Conservation (phyloP, 2,888 invertebrate species). For the Scaptomyza polygonia region DNA sequence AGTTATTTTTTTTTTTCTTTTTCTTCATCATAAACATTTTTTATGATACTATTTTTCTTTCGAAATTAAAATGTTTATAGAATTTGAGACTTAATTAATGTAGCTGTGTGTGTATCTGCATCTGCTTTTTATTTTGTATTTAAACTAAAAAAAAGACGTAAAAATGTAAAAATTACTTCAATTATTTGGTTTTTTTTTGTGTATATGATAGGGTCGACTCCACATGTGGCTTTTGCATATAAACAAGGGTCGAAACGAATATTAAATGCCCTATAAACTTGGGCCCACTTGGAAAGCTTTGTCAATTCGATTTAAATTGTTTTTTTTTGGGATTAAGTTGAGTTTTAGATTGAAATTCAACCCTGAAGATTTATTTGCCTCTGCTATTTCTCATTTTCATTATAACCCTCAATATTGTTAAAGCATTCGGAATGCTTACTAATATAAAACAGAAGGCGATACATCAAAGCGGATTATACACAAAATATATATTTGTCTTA, state of each 20-base stretch:
- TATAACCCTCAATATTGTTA: too few relatives aligned
- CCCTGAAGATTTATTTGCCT: neutral
- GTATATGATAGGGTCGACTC: neutral
- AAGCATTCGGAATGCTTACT: too few relatives aligned
- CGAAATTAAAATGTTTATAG: constrained; percentile 67
- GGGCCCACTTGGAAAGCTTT: too few relatives aligned
- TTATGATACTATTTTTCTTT: constrained; percentile 55
- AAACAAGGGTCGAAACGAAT: constrained; percentile 18
- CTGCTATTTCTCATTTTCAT: too few relatives aligned
- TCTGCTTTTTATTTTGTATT: constrained; percentile 16
- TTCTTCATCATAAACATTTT: constrained; percentile 45
- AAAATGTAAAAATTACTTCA: constrained; percentile 60
- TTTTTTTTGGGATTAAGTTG: too few relatives aligned
- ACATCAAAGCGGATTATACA: constrained; percentile 79
- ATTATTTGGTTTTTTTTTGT: constrained; percentile 14
- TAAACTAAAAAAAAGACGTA: constrained; percentile 47
- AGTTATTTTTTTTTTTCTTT: neutral
- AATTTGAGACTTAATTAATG: constrained; percentile 48
- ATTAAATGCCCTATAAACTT: neutral
- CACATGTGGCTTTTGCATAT: constrained; percentile 48
- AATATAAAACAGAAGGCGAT: constrained; percentile 81
- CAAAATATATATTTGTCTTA: constrained; percentile 70
- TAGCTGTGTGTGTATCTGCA: constrained; percentile 25
- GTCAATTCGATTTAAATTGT: too few relatives aligned
- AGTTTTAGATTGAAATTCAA: too few relatives aligned